These are phyloP conservation scores for Ennomos erosarius DNA, from an alignment of 2,888 invertebrate genomes.

Conservation along the genomic window DNA sequence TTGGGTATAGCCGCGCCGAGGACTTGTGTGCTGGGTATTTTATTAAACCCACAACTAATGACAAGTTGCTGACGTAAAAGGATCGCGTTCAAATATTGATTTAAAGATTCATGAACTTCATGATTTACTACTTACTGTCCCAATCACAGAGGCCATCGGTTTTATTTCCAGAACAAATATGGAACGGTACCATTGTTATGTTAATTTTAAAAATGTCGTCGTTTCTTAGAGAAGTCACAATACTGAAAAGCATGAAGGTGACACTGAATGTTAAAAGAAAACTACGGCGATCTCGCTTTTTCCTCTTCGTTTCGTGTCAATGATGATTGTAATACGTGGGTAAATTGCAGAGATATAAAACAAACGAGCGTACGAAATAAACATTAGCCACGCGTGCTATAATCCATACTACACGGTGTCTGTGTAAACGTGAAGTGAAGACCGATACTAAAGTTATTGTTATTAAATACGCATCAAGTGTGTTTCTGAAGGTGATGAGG, in stretches of 20 bases:
- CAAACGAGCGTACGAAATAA: constrained; percentile 57
- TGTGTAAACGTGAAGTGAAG: constrained; percentile 57
- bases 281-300: background rate
- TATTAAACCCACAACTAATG: background rate
- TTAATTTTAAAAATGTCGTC: constrained; percentile 2
- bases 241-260: constrained; percentile 7
- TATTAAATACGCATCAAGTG: background rate
- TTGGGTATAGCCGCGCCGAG: background rate
- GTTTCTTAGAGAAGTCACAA: background rate
- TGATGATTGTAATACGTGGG: constrained; percentile 21
- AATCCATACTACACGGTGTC: constrained; percentile 66
- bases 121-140: constrained; percentile 1
- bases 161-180: constrained; percentile 23
- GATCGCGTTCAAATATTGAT: constrained; percentile 3
- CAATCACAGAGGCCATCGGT: constrained; percentile 31
- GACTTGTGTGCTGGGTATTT: background rate
- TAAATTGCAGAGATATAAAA: constrained; percentile 42
- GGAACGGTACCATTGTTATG: constrained; percentile 5
- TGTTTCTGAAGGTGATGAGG: constrained; percentile 7
- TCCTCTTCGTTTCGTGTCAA: constrained; percentile 24
- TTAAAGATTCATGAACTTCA: constrained; percentile 1
- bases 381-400: constrained; percentile 69
- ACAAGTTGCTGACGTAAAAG: constrained; percentile 10
- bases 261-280: background rate
- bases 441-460: constrained; percentile 18